Conservation (phyloP, 2,113 vertebrate species). For the Tamias sibiricus region DNA sequence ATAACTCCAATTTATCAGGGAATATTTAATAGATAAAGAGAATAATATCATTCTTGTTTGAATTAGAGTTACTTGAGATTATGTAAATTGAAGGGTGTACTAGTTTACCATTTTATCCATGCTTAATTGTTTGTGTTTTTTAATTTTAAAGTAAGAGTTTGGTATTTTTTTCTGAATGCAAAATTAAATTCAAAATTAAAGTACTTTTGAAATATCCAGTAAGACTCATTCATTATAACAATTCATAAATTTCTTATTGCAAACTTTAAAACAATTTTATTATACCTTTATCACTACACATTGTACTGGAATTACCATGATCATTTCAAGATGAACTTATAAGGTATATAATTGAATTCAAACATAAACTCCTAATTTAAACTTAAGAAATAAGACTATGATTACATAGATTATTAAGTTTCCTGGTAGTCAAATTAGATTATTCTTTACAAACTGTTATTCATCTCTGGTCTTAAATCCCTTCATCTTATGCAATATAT, state of each 20-base stretch:
- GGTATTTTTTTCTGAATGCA: background rate
- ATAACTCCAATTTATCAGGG: background rate
- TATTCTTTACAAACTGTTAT: background rate
- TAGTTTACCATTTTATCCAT: background rate
- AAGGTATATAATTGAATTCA: background rate
- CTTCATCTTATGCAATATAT: conserved; percentile 1
- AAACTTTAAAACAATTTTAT: background rate
- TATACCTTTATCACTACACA: background rate
- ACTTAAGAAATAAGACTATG: background rate
- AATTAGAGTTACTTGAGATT: background rate
- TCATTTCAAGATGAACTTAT: background rate
- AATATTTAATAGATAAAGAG: background rate
- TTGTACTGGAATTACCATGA: background rate
- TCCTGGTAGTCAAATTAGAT: background rate
- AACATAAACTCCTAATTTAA: background rate
- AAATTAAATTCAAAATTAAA: conserved; percentile 19
- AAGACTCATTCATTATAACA: background rate
- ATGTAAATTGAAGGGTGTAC: background rate
- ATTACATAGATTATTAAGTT: background rate
- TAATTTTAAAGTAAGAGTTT: background rate
- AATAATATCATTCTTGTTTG: background rate
- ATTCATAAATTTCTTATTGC: background rate
- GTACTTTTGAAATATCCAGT: background rate
- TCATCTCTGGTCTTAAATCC: background rate
- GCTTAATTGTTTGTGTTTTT: background rate